phyloP scores from a whole-genome alignment of 2,888 invertebrate genomes.

The Oligia fasciuncula region DNA sequence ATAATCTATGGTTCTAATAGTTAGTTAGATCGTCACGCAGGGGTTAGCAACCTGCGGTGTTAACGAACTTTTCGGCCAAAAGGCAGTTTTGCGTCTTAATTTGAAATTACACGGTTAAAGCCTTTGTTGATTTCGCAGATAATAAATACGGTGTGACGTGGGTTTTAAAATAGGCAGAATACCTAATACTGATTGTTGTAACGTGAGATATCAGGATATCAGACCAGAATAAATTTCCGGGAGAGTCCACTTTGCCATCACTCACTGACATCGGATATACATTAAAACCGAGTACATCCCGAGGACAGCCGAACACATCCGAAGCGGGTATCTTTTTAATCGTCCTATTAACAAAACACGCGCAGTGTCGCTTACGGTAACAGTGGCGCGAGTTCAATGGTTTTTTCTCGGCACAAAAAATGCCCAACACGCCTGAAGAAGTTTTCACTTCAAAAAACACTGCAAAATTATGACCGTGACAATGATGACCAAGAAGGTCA shows the following conservation, averaged over 20 bases:
- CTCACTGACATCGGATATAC: too few species aligned
- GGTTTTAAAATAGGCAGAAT: not conserved
- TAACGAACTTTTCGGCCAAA: conserved; percentile 10
- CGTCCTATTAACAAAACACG: too few species aligned
- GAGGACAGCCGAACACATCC: too few species aligned
- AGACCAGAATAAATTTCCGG: too few species aligned
- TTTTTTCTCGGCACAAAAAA: too few species aligned
- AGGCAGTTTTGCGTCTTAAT: conserved; percentile 31
- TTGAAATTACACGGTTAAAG: conserved; percentile 11
- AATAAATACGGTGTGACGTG: not conserved
- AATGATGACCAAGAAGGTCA: not conserved
- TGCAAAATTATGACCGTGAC: not conserved
- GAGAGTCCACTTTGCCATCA: too few species aligned
- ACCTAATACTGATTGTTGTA: not conserved
- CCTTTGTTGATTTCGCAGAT: conserved; percentile 8
- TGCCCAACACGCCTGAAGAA: too few species aligned
- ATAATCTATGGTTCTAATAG: not conserved
- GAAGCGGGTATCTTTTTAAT: too few species aligned
- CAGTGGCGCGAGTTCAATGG: too few species aligned
- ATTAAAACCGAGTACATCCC: too few species aligned
- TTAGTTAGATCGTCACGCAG: conserved; percentile 7
- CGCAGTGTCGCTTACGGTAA: too few species aligned
- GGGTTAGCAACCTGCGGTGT: conserved; percentile 26
- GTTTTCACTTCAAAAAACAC: not conserved
- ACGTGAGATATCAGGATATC: not conserved